Percentiles rank a stretch among this genome's conserved stretches.
Evolutionary conservation across 1,140 invertebrate genomes (phyloP).

Genomic region (Drosophila ambigua): DNA sequence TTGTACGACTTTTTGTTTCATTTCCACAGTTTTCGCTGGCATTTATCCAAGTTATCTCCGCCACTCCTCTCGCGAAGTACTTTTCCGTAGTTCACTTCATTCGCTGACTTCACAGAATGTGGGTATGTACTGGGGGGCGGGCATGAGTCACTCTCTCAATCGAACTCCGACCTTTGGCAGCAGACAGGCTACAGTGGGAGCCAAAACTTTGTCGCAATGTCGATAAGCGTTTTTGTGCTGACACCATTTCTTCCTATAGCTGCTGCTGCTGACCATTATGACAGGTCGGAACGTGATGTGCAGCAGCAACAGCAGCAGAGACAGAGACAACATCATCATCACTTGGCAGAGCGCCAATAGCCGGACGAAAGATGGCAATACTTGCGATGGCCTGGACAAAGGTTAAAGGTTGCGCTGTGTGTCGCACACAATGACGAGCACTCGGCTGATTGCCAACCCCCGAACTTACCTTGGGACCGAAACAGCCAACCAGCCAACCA

Average conservation of each 20-base stretch:
- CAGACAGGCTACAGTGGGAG: conserved; percentile 1
- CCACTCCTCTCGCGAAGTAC: background rate
- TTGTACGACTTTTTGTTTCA: conserved; percentile 9
- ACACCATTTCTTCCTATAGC: conserved; percentile 10
- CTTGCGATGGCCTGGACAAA: conserved; percentile 6
- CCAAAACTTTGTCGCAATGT: conserved; percentile 49
- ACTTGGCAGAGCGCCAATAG: conserved; percentile 49
- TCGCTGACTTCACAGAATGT: conserved; percentile 8
- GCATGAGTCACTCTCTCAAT: conserved; percentile 63
- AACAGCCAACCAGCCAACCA: too few relatives aligned
- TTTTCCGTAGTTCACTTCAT: background rate
- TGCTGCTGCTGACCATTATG: conserved; percentile 45
- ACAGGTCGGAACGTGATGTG: conserved; percentile 50
- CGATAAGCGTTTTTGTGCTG: conserved; percentile 36
- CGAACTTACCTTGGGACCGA: conserved; percentile 6
- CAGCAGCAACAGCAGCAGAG: conserved; percentile 29
- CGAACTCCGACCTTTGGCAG: conserved; percentile 69
- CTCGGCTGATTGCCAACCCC: conserved; percentile 43
- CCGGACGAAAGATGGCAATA: background rate
- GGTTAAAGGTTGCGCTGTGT: conserved; percentile 23
- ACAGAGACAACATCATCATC: conserved; percentile 19
- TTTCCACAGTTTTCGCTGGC: conserved; percentile 26
- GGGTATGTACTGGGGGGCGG: conserved; percentile 1
- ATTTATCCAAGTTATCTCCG: conserved; percentile 51
- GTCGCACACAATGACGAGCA: conserved; percentile 23